A percentile compares a stretch with the other conserved stretches of the same genome.
Evolutionary conservation across 2,888 invertebrate genomes (phyloP).

Genomic region (Sphaeridia pumilis): DNA sequence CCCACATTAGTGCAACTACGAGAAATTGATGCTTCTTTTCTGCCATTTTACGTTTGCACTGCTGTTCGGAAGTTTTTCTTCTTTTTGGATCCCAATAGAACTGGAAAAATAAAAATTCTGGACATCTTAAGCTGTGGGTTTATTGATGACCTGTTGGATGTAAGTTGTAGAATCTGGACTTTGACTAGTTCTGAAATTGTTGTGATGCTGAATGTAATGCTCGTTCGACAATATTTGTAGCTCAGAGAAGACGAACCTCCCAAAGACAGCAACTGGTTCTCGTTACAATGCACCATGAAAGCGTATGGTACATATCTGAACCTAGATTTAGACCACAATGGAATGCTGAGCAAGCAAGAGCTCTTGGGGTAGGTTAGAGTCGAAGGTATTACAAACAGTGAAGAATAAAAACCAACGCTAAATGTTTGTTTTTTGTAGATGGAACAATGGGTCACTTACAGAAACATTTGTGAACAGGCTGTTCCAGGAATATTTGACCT

Average conservation of each 20-base stretch:
- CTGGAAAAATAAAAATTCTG: slow-evolving; percentile 76
- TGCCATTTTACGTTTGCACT: slow-evolving; percentile 86
- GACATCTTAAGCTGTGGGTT: slow-evolving; percentile 86
- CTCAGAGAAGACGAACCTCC: slow-evolving; percentile 70
- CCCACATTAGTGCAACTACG: slow-evolving; percentile 83
- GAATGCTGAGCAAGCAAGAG: slow-evolving; percentile 86
- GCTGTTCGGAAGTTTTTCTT: slow-evolving; percentile 93
- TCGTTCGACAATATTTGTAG: slow-evolving; percentile 42
- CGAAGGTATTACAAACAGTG: neutral
- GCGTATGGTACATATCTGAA: slow-evolving; percentile 91
- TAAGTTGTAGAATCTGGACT: slow-evolving; percentile 38
- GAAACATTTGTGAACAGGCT: slow-evolving; percentile 81
- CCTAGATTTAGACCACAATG: slow-evolving; percentile 86
- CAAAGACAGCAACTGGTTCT: slow-evolving; percentile 85
- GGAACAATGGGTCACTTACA: slow-evolving; percentile 83
- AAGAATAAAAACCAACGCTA: neutral
- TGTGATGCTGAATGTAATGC: neutral
- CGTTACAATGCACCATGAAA: slow-evolving; percentile 71
- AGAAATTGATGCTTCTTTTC: slow-evolving; percentile 82
- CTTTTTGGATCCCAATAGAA: slow-evolving; percentile 79
- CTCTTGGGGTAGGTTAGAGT: slow-evolving; percentile 54
- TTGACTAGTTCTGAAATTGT: neutral
- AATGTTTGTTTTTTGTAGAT: slow-evolving; percentile 44
- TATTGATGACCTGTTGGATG: slow-evolving; percentile 80
- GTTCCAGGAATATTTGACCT: slow-evolving; percentile 89